phyloP scores from a whole-genome alignment of 2,797 vertebrate genomes.

The Aplochiton taeniatus region DNA sequence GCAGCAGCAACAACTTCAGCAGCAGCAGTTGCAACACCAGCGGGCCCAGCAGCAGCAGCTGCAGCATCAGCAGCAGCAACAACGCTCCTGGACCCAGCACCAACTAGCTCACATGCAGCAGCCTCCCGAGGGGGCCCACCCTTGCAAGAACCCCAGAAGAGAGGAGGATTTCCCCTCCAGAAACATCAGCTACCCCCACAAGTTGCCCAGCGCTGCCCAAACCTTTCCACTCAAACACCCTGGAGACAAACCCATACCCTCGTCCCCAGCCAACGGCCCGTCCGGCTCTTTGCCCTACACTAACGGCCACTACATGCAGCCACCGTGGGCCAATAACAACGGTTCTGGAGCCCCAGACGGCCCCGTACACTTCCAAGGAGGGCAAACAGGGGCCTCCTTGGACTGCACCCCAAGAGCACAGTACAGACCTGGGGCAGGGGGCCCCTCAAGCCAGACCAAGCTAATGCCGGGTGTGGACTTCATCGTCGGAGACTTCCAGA shows the following conservation, averaged over 20 bases:
- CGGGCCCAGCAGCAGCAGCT: slow-evolving; percentile 66
- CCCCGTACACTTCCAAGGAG: slow-evolving; percentile 85
- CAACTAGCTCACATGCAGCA: slow-evolving; percentile 91
- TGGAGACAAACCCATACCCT: slow-evolving; percentile 84
- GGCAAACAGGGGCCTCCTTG: slow-evolving; percentile 77
- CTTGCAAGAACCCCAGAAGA: slow-evolving; percentile 83
- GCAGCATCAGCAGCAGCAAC: slow-evolving; percentile 67
- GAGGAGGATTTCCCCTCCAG: slow-evolving; percentile 84
- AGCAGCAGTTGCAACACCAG: slow-evolving; percentile 70
- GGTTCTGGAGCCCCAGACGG: slow-evolving; percentile 91
- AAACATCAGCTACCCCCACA: slow-evolving; percentile 83
- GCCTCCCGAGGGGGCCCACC: slow-evolving; percentile 82
- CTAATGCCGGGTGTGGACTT: slow-evolving; percentile 91
- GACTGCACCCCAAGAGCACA: slow-evolving; percentile 86
- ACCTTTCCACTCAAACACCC: slow-evolving; percentile 85
- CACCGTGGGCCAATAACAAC: slow-evolving; percentile 89
- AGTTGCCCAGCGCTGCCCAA: slow-evolving; percentile 84
- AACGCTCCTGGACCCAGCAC: slow-evolving; percentile 91
- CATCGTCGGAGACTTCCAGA: slow-evolving; percentile 86
- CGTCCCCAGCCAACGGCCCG: slow-evolving; percentile 79
- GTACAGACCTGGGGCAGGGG: slow-evolving; percentile 82
- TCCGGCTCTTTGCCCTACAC: slow-evolving; percentile 84
- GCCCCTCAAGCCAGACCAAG: slow-evolving; percentile 73
- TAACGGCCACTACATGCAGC: slow-evolving; percentile 92
- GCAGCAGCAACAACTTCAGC: slow-evolving; percentile 77